Conservation (phyloP, 2,113 vertebrate genomes). For the Otolemur garnettii region DNA sequence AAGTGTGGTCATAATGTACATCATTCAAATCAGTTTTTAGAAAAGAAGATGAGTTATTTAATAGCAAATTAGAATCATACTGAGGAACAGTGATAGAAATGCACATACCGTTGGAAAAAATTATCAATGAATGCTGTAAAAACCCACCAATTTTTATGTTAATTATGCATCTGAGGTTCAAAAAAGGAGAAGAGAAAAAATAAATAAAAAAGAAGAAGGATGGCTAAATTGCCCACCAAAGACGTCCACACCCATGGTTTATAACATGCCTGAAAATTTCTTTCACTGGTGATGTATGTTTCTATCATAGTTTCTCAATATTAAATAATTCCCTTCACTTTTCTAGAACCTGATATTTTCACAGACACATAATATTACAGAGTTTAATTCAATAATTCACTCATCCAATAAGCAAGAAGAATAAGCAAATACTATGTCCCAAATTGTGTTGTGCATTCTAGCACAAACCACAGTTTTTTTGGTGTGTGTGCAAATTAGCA, state of each 20-base stretch:
- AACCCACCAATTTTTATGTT: conserved; percentile 34
- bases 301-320: conserved; percentile 31
- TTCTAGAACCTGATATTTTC: conserved; percentile 30
- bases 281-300: conserved; percentile 50
- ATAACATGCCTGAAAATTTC: conserved; percentile 9
- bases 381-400: conserved; percentile 45
- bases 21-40: background rate
- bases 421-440: background rate
- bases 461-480: background rate
- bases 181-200: background rate
- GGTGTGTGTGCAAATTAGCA: background rate
- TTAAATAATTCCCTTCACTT: background rate
- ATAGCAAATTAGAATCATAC: background rate
- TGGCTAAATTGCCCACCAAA: background rate
- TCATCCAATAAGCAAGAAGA: background rate
- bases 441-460: background rate
- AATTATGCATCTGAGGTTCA: background rate
- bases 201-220: background rate
- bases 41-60: background rate
- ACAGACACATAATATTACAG: background rate
- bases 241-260: conserved; percentile 56
- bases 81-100: conserved; percentile 31
- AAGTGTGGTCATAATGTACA: background rate
- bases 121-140: background rate
- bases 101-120: background rate